Evolutionary conservation across 2,888 invertebrate genomes (phyloP).

Genomic region (Andrena marginata): DNA sequence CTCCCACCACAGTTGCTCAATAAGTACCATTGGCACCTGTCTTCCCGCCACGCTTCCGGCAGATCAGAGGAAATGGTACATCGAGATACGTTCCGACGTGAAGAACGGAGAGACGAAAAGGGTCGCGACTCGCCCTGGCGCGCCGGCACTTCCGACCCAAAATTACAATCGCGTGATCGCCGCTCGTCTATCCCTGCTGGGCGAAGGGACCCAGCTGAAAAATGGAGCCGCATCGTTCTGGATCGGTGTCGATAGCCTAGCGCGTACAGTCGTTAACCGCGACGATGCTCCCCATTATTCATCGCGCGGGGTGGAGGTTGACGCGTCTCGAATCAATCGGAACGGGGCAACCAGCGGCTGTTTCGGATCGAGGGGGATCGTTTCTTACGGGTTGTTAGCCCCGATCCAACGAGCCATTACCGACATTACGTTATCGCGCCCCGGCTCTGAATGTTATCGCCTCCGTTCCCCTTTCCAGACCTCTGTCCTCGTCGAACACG

Average conservation of each 20-base stretch:
- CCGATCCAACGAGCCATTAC: constrained; percentile 72
- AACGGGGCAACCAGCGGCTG: constrained; percentile 39
- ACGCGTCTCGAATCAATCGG: constrained; percentile 60
- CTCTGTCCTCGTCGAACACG: constrained; percentile 54
- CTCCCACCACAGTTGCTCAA: too few relatives aligned
- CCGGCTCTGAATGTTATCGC: constrained; percentile 71
- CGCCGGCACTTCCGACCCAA: not conserved
- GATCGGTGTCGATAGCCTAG: constrained; percentile 31
- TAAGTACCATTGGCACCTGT: not conserved
- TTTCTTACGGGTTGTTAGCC: constrained; percentile 73
- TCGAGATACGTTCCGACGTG: not conserved
- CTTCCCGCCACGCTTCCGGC: not conserved
- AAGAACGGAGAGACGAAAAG: not conserved
- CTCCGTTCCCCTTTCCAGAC: constrained; percentile 28
- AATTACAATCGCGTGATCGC: constrained; percentile 52
- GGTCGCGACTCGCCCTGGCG: not conserved
- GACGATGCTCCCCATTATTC: constrained; percentile 49
- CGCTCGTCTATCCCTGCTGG: constrained; percentile 3
- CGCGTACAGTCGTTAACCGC: constrained; percentile 49
- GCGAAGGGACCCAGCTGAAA: constrained; percentile 36
- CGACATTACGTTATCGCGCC: constrained; percentile 74
- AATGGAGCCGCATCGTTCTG: constrained; percentile 28
- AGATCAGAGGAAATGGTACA: not conserved
- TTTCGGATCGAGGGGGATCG: constrained; percentile 58
- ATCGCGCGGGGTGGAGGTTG: constrained; percentile 10